Conservation (phyloP, 1,140 invertebrate species). For the Leptopilina boulardi region DNA sequence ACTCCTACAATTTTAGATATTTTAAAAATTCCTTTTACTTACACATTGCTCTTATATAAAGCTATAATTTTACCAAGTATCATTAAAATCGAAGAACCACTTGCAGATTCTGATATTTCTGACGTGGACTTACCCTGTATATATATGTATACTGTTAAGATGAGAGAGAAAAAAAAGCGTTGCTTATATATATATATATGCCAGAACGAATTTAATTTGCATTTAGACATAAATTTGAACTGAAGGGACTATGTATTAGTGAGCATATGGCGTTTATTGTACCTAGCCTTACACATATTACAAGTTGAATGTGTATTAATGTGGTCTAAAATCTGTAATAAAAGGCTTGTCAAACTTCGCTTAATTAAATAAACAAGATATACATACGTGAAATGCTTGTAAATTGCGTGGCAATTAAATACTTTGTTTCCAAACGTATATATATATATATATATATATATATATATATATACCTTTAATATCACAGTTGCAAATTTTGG, state of each 20-base stretch:
- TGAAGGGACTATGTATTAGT: background rate
- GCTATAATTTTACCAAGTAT: too few species aligned
- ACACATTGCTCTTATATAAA: too few species aligned
- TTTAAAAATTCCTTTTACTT: too few species aligned
- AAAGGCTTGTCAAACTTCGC: conserved; percentile 20
- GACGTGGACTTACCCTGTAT: too few species aligned
- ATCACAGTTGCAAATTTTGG: background rate
- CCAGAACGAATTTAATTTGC: conserved; percentile 8
- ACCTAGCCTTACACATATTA: background rate
- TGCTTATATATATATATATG: too few species aligned
- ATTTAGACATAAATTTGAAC: conserved; percentile 24
- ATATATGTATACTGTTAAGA: background rate
- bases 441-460: background rate
- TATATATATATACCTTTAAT: background rate
- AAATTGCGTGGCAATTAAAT: background rate
- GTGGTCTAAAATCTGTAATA: conserved; percentile 6
- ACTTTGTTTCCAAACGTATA: background rate
- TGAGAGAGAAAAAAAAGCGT: background rate
- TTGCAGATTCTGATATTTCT: too few species aligned
- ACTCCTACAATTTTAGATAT: too few species aligned
- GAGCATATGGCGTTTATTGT: background rate
- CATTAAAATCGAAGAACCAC: too few species aligned
- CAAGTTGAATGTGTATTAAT: background rate
- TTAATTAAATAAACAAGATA: conserved; percentile 21
- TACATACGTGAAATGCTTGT: background rate